Conservation (phyloP, 2,888 invertebrate species). For the Caenorhabditis doughertyi region DNA sequence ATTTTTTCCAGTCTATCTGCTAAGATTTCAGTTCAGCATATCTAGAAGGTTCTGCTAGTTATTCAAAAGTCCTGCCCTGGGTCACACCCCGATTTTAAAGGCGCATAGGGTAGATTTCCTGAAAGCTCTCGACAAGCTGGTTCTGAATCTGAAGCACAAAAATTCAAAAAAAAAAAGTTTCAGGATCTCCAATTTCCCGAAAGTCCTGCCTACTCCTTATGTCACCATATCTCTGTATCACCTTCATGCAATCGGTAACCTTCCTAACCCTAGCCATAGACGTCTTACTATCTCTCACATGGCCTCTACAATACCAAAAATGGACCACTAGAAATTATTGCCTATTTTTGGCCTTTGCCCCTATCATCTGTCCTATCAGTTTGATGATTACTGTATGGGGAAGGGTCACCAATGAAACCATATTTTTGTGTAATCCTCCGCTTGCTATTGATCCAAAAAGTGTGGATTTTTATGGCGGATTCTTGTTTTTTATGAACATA, state of each 20-base stretch:
- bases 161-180: not conserved
- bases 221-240: not conserved
- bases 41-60: no score
- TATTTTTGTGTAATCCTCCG: conserved; percentile 1
- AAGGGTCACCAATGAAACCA: not conserved
- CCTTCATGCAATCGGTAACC: not conserved
- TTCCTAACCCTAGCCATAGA: not conserved
- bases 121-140: not conserved
- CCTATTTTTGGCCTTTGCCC: not conserved
- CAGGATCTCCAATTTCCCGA: not conserved
- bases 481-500: not conserved
- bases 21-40: no score
- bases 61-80: no score
- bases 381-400: not conserved
- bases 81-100: no score
- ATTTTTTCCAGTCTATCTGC: no score
- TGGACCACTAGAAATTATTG: not conserved
- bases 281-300: not conserved
- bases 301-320: not conserved
- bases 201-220: not conserved
- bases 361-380: not conserved
- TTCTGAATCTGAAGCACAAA: not conserved
- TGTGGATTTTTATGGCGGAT: not conserved
- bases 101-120: no score
- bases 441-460: not conserved